Evolutionary conservation across 2,797 vertebrate species (phyloP), one percentile per base, ranked within the genome.

Genomic region (Rhinella marina): DNA sequence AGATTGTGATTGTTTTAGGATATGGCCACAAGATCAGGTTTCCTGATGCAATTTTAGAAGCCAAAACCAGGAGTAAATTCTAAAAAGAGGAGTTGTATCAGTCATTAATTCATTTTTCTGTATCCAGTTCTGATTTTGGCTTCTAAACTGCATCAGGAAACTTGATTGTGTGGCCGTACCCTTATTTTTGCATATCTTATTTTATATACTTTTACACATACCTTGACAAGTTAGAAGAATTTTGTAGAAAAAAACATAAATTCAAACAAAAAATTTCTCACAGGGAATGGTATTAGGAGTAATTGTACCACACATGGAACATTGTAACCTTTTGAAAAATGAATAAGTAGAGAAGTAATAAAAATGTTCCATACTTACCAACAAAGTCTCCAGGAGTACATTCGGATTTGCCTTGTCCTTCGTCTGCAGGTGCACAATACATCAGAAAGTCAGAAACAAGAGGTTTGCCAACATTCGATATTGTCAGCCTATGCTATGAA

Each of bases 351-450:
- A 23, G n/a, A 50, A 27, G 19, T 13, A n/a, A 62, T 62, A 62
- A 7, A 59, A 81, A 64, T 21, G 14, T 11, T 14, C 4, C 3
- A 29, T n/a, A 78, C 81, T 88, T 88, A 88, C 81, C 73, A 27
- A 4, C 14, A 75, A 17, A 12, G 13, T 11, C 56, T 41, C 6
- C 48, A 16, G 56, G 21, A 75, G n/a, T 25, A 54, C 2, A 50
- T 52, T 27, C 50, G 21, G 73, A 21, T 29, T 50, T 76, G 7
- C 19, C 27, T 7, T 50, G 0, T 82, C 29, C 80, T 64, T 66
- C 41, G 52, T 87, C 29, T 62, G 14, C 16, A 48, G 23, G 17
- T 48, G 13, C 8, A 48, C 13, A 70, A 21, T 57, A 80, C 25
- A 80, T 27, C 17, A 70, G 50, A 59, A 54, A 21, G 4, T 32